phyloP scores from a whole-genome alignment of 2,797 vertebrate species.

The Spinus pinus region DNA sequence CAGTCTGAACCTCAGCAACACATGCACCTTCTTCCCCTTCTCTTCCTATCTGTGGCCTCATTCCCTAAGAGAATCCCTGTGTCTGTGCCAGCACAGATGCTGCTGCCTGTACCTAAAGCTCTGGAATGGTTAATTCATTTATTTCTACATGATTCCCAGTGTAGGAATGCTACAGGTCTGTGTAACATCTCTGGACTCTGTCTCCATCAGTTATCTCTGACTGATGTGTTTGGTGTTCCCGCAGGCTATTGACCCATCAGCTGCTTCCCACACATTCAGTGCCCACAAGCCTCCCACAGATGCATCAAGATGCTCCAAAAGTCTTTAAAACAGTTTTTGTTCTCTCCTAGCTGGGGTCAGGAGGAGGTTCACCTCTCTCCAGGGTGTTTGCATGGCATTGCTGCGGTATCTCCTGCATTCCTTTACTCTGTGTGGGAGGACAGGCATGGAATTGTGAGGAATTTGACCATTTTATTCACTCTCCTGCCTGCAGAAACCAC shows the following conservation, averaged over 20 bases:
- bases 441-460: background rate
- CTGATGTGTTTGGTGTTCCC: background rate
- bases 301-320: background rate
- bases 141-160: background rate
- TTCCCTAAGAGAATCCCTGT: background rate
- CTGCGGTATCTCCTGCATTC: rapidly evolving
- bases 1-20: background rate
- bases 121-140: background rate
- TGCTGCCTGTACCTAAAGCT: background rate
- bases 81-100: background rate
- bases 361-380: background rate
- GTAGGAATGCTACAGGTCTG: background rate
- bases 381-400: background rate
- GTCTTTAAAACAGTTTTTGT: background rate
- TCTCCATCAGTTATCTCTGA: background rate
- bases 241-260: background rate
- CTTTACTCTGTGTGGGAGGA: background rate
- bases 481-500: background rate
- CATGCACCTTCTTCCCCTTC: background rate
- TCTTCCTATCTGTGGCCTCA: rapidly evolving
- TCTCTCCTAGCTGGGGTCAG: background rate
- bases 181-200: background rate
- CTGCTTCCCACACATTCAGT: background rate
- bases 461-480: background rate
- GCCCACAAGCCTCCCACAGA: background rate